Evolutionary conservation across 2,888 invertebrate genomes (phyloP), one percentile per base, ranked within the genome.

Genomic region (Tribolium freemani): DNA sequence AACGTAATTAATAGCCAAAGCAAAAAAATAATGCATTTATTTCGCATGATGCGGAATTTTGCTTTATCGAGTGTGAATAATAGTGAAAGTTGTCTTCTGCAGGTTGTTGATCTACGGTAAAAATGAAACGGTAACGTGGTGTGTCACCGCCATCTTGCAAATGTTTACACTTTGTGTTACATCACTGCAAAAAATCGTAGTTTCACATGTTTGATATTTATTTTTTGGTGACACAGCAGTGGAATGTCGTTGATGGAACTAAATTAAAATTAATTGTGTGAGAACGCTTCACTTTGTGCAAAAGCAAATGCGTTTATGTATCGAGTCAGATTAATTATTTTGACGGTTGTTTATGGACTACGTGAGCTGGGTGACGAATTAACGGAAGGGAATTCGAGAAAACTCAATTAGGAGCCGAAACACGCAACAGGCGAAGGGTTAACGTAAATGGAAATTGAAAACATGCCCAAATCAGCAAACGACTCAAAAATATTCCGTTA

Each of bases 251-350:
- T 54, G 54, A 66, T 54, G 54, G 16, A 53, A 53, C 51, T 53
- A 51, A 64, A 66, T 66, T 66, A 54, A 45, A 54, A 66, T 66
- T 66, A 66, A 66, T 66, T 54, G 66, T 66, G n/a, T 38, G 54
- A 54, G 66, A 66, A 66, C 10, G n/a, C 53, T 53, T 21, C n/a
- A 20, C 48, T 46, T 61, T 61, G 50, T 51, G 38, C 51, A 64
- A 54, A 54, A 51, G 53, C 54, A 53, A 13, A 13, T 11, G n/a
- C n/a, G n/a, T n/a, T 46, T 26, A 48, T 61, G 48, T 48, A 50
- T 10, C 31, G 50, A 46, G 58, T 16, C 68, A 56, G 44, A 68
- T 68, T 58, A 57, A 68, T 68, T 68, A 68, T 68, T 68, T 68
- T 68, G 68, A 57, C 68, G 38, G 58, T 16, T 68, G 46, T 54